Percentiles rank a stretch among this genome's conserved stretches.
phyloP scores from a whole-genome alignment of 1,140 invertebrate genomes.

The Teleopsis dalmanni region DNA sequence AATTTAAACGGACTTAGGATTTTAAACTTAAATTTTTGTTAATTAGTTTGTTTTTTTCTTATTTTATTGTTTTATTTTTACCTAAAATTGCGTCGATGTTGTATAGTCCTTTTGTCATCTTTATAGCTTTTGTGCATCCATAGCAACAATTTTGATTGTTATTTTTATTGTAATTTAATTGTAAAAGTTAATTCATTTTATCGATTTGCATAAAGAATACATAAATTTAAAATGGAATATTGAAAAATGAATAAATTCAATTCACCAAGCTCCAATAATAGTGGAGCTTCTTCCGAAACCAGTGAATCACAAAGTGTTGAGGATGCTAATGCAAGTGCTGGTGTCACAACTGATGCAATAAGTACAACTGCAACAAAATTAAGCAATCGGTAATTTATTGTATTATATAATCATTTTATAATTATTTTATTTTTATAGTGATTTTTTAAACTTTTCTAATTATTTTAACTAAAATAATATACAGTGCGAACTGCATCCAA shows the following conservation, averaged over 20 bases:
- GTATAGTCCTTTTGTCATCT: neutral
- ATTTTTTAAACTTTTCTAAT: too few relatives aligned
- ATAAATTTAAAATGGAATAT: neutral
- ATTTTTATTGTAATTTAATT: neutral
- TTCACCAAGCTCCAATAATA: conserved; percentile 27
- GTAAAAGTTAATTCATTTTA: conserved; percentile 1
- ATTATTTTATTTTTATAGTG: too few relatives aligned
- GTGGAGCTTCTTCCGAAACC: conserved; percentile 34
- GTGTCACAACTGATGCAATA: neutral
- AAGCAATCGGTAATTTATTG: neutral
- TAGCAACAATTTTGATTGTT: neutral
- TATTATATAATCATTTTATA: too few relatives aligned
- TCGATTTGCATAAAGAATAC: too few relatives aligned
- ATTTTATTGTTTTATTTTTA: neutral
- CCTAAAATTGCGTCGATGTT: neutral
- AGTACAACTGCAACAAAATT: neutral
- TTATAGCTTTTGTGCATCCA: neutral
- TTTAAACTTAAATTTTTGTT: neutral
- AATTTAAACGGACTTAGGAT: neutral
- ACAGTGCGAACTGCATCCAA: too few relatives aligned
- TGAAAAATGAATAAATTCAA: conserved; percentile 12
- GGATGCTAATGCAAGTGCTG: conserved; percentile 16
- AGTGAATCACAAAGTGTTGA: conserved; percentile 35
- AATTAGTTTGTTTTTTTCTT: neutral
- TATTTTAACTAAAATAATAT: too few relatives aligned